A percentile compares a stretch with the other conserved stretches of the same genome.
phyloP scores from a whole-genome alignment of 1,140 invertebrate genomes.

The silkworm (Bombyx mori) region ASM3026992v2 NC_085118.1:2742001-2742500 shows the following conservation, averaged over 20 bases:
- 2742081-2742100: too few relatives aligned
- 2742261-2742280: slow-evolving; percentile 99
- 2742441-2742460: slow-evolving; percentile 96
- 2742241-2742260: slow-evolving; percentile 96
- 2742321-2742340: slow-evolving; percentile 91
- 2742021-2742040: too few relatives aligned
- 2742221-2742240: slow-evolving; percentile 98
- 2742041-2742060: too few relatives aligned
- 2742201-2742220: slow-evolving; percentile 91
- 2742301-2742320: slow-evolving; percentile 90
- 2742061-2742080: too few relatives aligned
- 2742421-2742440: slow-evolving; percentile 95
- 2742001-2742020: too few relatives aligned
- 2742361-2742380: slow-evolving; percentile 98
- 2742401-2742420: slow-evolving; percentile 91
- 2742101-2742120: too few relatives aligned
- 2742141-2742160: slow-evolving; percentile 87
- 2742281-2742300: slow-evolving; percentile 94
- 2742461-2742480: slow-evolving; percentile 81
- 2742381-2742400: slow-evolving; percentile 89
- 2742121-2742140: slow-evolving; percentile 1
- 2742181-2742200: slow-evolving; percentile 96
- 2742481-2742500: slow-evolving; percentile 78
- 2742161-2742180: slow-evolving; percentile 99
- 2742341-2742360: slow-evolving; percentile 96